phyloP scores from a whole-genome alignment of 2,113 vertebrate genomes.

The Condylura cristata region DNA sequence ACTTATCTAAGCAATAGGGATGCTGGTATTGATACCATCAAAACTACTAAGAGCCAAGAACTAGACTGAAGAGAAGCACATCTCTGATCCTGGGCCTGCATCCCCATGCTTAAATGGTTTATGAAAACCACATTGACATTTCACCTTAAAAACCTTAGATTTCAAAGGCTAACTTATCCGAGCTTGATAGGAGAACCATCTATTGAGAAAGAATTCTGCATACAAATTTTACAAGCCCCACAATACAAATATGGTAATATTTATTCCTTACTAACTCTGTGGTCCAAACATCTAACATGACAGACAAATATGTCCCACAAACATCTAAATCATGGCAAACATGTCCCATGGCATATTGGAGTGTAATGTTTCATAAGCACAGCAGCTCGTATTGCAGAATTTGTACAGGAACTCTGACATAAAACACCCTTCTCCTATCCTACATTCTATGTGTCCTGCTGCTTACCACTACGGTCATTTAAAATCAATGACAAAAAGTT shows the following conservation, averaged over 20 bases:
- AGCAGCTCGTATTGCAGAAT: background rate
- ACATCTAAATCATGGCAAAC: background rate
- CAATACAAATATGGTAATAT: background rate
- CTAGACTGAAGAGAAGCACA: background rate
- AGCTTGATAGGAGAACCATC: background rate
- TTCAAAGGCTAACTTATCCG: slow-evolving; percentile 8
- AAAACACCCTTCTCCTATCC: background rate
- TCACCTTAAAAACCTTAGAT: slow-evolving; percentile 38
- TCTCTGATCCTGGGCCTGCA: background rate
- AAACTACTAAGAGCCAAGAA: background rate
- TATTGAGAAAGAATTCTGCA: background rate
- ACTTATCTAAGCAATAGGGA: background rate
- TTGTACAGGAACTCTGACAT: background rate
- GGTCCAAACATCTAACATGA: background rate
- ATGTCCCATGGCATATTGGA: background rate
- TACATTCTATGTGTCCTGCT: background rate
- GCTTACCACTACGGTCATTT: background rate
- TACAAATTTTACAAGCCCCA: background rate
- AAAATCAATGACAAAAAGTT: background rate
- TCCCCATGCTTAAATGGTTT: background rate
- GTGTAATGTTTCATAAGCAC: background rate
- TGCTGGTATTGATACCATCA: background rate
- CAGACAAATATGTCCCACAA: background rate
- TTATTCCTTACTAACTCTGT: background rate
- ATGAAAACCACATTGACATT: slow-evolving; percentile 1